phyloP scores from a whole-genome alignment of 1,140 invertebrate genomes.

The Apolygus lucorum region DNA sequence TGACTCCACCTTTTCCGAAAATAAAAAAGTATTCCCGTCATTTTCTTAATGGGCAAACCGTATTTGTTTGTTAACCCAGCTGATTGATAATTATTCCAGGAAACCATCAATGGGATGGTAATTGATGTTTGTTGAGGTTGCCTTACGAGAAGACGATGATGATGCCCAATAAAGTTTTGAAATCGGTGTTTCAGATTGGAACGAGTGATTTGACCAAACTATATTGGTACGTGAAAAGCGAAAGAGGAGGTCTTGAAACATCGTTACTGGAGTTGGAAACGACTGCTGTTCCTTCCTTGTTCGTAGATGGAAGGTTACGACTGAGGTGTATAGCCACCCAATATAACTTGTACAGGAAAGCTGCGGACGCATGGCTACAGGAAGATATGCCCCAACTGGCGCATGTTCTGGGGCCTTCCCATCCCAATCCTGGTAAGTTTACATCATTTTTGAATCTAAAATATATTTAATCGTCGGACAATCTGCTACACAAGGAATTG shows the following conservation, averaged over 20 bases:
- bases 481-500: too few relatives aligned
- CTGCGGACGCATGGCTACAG: constrained; percentile 38
- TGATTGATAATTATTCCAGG: too few relatives aligned
- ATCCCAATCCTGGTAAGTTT: constrained; percentile 29
- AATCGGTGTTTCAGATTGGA: constrained; percentile 14
- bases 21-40: too few relatives aligned
- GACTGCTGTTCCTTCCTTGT: constrained; percentile 37
- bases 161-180: background rate
- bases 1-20: too few relatives aligned
- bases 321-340: constrained; percentile 42
- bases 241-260: constrained; percentile 27
- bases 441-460: too few relatives aligned
- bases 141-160: too few relatives aligned
- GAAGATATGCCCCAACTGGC: constrained; percentile 43
- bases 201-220: constrained; percentile 19
- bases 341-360: constrained; percentile 40
- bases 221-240: constrained; percentile 6
- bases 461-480: too few relatives aligned
- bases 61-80: too few relatives aligned
- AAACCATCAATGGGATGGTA: background rate
- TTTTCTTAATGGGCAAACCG: too few relatives aligned
- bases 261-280: constrained; percentile 39
- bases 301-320: constrained; percentile 39
- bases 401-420: constrained; percentile 41
- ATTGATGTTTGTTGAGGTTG: background rate